These are phyloP conservation scores for Pristiophorus japonicus DNA, from an alignment of 2,113 vertebrate genomes.

Conservation along the genomic window DNA sequence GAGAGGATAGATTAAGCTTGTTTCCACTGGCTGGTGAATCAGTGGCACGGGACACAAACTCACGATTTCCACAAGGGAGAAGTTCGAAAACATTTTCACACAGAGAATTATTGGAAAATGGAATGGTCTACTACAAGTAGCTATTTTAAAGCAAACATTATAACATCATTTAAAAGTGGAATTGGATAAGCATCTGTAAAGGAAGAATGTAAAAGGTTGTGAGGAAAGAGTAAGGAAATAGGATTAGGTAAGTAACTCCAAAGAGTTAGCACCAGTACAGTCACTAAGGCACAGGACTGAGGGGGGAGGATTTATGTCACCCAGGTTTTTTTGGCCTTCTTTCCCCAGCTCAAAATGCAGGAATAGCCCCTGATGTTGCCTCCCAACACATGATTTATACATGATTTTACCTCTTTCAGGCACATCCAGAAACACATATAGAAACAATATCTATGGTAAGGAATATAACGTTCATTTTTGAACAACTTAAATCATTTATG, in stretches of 20 bases:
- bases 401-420: not conserved
- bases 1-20: not conserved
- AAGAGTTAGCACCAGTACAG: not conserved
- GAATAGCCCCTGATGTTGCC: not conserved
- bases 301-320: too few relatives aligned
- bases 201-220: not conserved
- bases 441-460: not conserved
- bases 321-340: too few relatives aligned
- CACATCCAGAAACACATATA: not conserved
- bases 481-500: not conserved
- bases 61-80: not conserved
- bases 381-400: not conserved
- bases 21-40: not conserved
- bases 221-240: not conserved
- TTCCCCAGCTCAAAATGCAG: not conserved
- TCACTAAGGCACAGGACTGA: too few relatives aligned
- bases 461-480: not conserved
- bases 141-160: not conserved
- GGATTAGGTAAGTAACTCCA: not conserved
- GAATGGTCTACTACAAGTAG: not conserved
- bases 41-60: not conserved
- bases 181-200: not conserved
- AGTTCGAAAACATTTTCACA: not conserved
- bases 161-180: not conserved
- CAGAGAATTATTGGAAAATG: not conserved